Percentiles rank a stretch among this genome's conserved stretches.
These are phyloP conservation scores for Poeciliopsis presidionis DNA, from an alignment of 2,797 vertebrate species.

Conservation along the genomic window DNA sequence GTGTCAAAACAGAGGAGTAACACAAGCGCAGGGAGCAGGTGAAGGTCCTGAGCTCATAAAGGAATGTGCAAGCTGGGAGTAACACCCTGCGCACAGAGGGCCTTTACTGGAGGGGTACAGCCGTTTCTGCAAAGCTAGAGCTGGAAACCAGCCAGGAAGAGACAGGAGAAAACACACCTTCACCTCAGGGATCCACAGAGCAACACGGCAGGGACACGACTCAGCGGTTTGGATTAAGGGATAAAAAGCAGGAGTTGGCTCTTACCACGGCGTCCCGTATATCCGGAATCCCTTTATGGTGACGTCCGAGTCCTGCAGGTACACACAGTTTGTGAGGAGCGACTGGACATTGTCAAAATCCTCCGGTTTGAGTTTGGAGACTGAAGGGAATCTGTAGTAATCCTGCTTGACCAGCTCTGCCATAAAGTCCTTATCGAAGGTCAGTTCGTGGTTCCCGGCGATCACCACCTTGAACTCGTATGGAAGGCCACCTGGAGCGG, in stretches of 20 bases:
- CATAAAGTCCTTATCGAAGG: constrained; percentile 99
- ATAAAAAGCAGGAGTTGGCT: neutral
- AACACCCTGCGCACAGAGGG: constrained; percentile 53
- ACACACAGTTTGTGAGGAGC: constrained; percentile 98
- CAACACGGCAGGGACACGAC: constrained; percentile 22
- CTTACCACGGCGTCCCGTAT: constrained; percentile 98
- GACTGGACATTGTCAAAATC: constrained; percentile 99
- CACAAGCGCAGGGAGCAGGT: constrained; percentile 51
- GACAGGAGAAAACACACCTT: constrained; percentile 38
- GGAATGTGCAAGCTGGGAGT: constrained; percentile 62
- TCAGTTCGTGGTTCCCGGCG: constrained; percentile 99
- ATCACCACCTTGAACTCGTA: constrained; percentile 99
- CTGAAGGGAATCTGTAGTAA: constrained; percentile 99
- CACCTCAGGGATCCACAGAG: constrained; percentile 39
- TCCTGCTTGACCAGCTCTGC: constrained; percentile 99
- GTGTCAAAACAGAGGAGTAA: constrained; percentile 77
- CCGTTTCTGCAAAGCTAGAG: constrained; percentile 35
- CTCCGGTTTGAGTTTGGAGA: constrained; percentile 99
- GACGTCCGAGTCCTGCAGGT: constrained; percentile 98
- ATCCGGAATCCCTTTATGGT: constrained; percentile 99
- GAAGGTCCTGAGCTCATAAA: constrained; percentile 62
- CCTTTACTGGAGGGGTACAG: constrained; percentile 28
- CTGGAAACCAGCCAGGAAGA: constrained; percentile 55
- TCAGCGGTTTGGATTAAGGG: constrained; percentile 5
- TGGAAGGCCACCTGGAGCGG: constrained; percentile 88